Percentiles rank a stretch among this genome's conserved stretches.
These are phyloP conservation scores for Chelonia mydas DNA, from an alignment of 2,797 vertebrate genomes.

Conservation along the genomic window DNA sequence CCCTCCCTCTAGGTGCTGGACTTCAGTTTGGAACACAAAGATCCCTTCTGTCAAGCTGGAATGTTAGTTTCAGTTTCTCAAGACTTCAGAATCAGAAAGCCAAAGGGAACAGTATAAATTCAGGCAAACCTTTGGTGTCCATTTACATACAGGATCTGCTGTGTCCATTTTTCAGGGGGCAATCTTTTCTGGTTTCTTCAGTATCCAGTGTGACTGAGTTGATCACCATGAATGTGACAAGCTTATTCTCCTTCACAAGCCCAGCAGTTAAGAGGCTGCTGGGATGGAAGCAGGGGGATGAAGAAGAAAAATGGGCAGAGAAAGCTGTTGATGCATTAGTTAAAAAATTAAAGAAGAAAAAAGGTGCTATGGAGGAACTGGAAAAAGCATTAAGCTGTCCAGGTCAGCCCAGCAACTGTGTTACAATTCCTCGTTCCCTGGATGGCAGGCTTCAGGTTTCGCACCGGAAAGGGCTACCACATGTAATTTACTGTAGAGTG, in stretches of 20 bases:
- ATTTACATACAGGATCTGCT: neutral
- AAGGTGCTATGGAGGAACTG: conserved; percentile 95
- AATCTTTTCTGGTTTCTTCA: neutral
- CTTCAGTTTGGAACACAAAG: conserved; percentile 2
- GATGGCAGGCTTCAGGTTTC: conserved; percentile 96
- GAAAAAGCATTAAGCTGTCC: conserved; percentile 93
- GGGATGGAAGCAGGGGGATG: conserved; percentile 97
- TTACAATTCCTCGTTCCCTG: conserved; percentile 95
- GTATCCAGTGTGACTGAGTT: neutral
- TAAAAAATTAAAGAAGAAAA: conserved; percentile 96
- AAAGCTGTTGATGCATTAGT: conserved; percentile 95
- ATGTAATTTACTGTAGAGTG: conserved; percentile 96
- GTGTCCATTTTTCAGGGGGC: neutral
- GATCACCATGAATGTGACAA: conserved; percentile 93
- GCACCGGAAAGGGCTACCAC: conserved; percentile 94
- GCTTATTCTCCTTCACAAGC: conserved; percentile 97
- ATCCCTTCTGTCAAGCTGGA: neutral
- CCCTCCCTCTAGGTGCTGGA: conserved; percentile 64
- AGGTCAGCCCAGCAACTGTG: conserved; percentile 95
- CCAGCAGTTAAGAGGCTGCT: conserved; percentile 95
- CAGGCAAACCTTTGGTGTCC: conserved; percentile 12
- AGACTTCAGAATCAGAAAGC: conserved; percentile 30
- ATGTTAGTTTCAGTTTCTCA: conserved; percentile 53
- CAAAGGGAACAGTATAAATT: conserved; percentile 45
- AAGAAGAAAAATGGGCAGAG: conserved; percentile 98